Base-by-base conservation (phyloP, 2,797 vertebrate genomes). In the Lates japonicus region DNA sequence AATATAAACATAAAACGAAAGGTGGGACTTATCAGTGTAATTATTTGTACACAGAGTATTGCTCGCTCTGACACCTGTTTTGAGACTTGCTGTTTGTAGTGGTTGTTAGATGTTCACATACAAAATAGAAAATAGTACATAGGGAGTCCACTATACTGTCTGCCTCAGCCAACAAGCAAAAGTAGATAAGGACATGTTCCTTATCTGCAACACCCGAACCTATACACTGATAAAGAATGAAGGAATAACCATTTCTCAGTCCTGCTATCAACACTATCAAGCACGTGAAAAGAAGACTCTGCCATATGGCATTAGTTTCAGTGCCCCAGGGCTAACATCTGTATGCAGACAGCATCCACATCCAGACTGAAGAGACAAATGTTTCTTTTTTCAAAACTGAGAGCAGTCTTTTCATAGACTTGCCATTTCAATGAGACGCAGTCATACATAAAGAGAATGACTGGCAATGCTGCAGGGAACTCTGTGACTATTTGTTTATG, bases 251-350 rank as follows among this genome's bases (percentile, higher is more conserved):
- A 67, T 60, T 71, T 51, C 66, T 81, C 69, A 54, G 61, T 72
- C 52, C 35, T 61, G 59, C 57, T 66, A 70, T 82, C 78, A 62
- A 81, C 78, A 78, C 82, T n/a, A 76, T 75, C 16, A 57, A 70
- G 74, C 81, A 80, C 3, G 31, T 84, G 71, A 81, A 73, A 51
- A 55, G 76, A 77, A 76, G 77, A 31, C 67, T 66, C 29, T 20
- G 74, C 87, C 88, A 90, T 89, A 87, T 83, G 89, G 80, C 78
- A 7, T 89, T 74, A 80, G 81, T 83, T 89, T 84, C 76, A 81
- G 70, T 6, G 85, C 91, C 69, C 20, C 48, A 25, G 80, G 92
- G 76, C 51, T 6, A 87, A 93, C 92, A 91, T 92, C 92, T 92
- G 89, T 76, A 90, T 85, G 73, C 83, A 91, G 74, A 83, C 78